Evolutionary conservation across 2,888 invertebrate genomes (phyloP).

Genomic region (Acleris laterana): DNA sequence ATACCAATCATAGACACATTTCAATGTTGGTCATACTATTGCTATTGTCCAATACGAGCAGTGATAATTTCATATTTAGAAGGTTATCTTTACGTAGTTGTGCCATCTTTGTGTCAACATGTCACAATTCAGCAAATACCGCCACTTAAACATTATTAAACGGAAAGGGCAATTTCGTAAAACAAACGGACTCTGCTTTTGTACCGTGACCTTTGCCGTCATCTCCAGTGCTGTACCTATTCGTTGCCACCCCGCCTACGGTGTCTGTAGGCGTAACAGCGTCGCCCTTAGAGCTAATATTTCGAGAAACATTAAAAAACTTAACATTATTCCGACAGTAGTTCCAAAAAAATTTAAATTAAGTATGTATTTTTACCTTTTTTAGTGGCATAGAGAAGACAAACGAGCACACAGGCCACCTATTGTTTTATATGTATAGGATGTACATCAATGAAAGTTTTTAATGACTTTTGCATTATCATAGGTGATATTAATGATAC

Average conservation of each 20-base stretch:
- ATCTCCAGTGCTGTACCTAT: conserved; percentile 20
- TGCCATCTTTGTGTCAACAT: neutral
- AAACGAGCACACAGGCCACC: no score
- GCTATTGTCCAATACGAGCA: no score
- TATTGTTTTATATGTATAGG: no score
- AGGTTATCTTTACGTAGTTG: no score
- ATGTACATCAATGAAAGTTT: no score
- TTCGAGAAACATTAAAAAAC: conserved; percentile 8
- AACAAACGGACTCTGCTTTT: conserved; percentile 29
- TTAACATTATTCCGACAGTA: no score
- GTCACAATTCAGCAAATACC: conserved; percentile 2
- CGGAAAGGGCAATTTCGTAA: conserved; percentile 15
- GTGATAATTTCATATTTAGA: no score
- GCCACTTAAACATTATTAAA: conserved; percentile 17
- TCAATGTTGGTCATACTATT: no score
- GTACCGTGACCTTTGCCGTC: conserved; percentile 31
- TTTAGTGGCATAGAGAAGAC: no score
- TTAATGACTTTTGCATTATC: neutral
- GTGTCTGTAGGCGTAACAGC: conserved; percentile 16
- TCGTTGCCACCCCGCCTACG: conserved; percentile 25
- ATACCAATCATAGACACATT: no score
- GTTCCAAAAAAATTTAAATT: no score
- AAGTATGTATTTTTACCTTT: no score
- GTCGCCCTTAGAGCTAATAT: conserved; percentile 18
- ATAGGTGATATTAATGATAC: conserved; percentile 7